Percentiles rank a stretch among this genome's conserved stretches.
These are phyloP conservation scores for Toxotes chatareus DNA, from an alignment of 2,113 vertebrate genomes.

Conservation along the genomic window DNA sequence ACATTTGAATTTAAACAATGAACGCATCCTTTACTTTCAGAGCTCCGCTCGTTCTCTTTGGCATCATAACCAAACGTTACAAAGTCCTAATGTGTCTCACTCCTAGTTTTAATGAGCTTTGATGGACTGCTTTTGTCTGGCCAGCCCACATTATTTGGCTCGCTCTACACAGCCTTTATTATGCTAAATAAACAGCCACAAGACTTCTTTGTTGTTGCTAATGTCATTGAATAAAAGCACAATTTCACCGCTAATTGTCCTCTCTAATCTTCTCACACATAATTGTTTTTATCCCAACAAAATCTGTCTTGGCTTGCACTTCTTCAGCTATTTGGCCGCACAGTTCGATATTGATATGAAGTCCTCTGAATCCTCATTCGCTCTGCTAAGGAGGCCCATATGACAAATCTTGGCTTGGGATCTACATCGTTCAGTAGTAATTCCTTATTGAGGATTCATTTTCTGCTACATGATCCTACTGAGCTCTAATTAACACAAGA, in stretches of 20 bases:
- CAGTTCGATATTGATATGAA: conserved; percentile 43
- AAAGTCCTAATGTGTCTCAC: conserved; percentile 38
- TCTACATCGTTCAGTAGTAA: conserved; percentile 16
- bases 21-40: conserved; percentile 28
- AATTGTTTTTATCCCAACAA: conserved; percentile 61
- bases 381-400: neutral
- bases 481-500: conserved; percentile 23
- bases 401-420: neutral
- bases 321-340: conserved; percentile 32
- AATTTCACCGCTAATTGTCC: conserved; percentile 61
- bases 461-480: conserved; percentile 12
- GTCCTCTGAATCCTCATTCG: conserved; percentile 27
- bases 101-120: conserved; percentile 56
- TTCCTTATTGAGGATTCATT: conserved; percentile 33
- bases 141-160: conserved; percentile 47
- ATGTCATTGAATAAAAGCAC: conserved; percentile 58
- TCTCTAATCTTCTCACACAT: conserved; percentile 55
- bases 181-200: conserved; percentile 66
- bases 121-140: conserved; percentile 58
- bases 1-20: conserved; percentile 36
- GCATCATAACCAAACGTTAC: conserved; percentile 3
- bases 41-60: neutral
- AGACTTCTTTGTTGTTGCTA: conserved; percentile 57
- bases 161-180: conserved; percentile 38
- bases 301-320: conserved; percentile 41